phyloP scores from a whole-genome alignment of 2,113 vertebrate genomes.

The Colinus virginianus region DNA sequence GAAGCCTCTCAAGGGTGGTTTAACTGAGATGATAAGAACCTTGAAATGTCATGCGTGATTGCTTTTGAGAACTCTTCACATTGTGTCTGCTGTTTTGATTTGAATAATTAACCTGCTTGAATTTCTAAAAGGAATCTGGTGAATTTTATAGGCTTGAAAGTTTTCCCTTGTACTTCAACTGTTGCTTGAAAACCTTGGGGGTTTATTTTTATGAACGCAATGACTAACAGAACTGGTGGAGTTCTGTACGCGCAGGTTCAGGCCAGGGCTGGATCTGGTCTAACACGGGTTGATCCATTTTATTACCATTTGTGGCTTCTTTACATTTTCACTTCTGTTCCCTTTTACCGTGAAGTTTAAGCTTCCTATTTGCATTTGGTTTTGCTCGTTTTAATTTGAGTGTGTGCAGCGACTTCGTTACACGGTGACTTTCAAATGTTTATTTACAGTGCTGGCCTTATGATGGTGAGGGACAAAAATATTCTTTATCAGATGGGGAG shows the following conservation, averaged over 20 bases:
- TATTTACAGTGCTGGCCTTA: conserved; percentile 41
- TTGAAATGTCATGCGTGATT: not conserved
- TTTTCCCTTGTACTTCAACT: not conserved
- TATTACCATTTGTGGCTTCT: conserved; percentile 28
- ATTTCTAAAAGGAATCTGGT: not conserved
- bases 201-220: conserved; percentile 6
- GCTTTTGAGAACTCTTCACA: not conserved
- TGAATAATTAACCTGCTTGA: not conserved
- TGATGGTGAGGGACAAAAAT: conserved; percentile 9
- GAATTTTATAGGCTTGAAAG: not conserved
- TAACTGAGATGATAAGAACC: not conserved
- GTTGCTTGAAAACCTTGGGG: conserved; percentile 3
- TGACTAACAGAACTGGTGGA: not conserved
- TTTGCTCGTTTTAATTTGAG: conserved; percentile 32
- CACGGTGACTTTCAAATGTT: conserved; percentile 50
- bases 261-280: not conserved
- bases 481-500: not conserved
- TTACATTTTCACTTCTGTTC: conserved; percentile 38
- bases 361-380: not conserved
- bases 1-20: not conserved
- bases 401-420: not conserved
- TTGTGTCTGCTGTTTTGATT: not conserved
- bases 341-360: not conserved
- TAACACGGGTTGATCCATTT: conserved; percentile 12
- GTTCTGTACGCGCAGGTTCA: conserved; percentile 13